Evolutionary conservation across 1,140 invertebrate genomes (phyloP), one percentile per base, ranked within the genome.

Genomic region (Psilanteris sp.): DNA sequence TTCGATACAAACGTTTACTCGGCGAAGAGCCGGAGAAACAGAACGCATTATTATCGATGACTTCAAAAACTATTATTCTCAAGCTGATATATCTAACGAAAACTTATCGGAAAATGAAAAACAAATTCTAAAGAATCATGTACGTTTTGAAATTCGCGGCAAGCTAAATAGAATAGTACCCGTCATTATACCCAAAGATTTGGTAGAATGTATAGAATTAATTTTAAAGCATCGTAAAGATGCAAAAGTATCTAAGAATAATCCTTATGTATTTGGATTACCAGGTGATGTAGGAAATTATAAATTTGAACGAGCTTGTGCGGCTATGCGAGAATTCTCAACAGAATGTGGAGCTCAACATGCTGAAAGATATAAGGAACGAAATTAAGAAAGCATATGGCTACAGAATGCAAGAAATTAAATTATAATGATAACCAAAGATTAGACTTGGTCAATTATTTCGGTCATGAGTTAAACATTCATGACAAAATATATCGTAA

Each of bases 331-430:
- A 10, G 5, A 55, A 29, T 39, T 55, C 18, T 3, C 34, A 1
- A 0, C 3, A 1, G n/a, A 55, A 41, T 29, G 20, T 16, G 15
- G 15, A 1, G 36, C 24, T 1, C 3, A 39, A 29, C 20, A 39
- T 18, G 0, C 1, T 26, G 3, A 36, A 15, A 24, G 3, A 16
- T 57, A 34, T 8, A 27, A 57, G 39, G 27, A 2, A 61, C 39
- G 0, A 61, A 46, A 7, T 3, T 61, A n/a, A 8, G 57, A 8
- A 62, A 62, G 11, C 32, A 62, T 0, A 15, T 62, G 14, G 57
- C 57, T 6, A 62, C 57, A 1, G 43, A 48, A 10, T 62, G 43
- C 4, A 39, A 39, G 29, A 62, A 62, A 29, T 4, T 62, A 3
- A 15, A 50, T 14, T 31, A 6, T 5, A 48, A 48, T 22, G 57